Evolutionary conservation across 1,140 invertebrate species (phyloP), one percentile per base, ranked within the genome.

Genomic region (Drosophila ficusphila): DNA sequence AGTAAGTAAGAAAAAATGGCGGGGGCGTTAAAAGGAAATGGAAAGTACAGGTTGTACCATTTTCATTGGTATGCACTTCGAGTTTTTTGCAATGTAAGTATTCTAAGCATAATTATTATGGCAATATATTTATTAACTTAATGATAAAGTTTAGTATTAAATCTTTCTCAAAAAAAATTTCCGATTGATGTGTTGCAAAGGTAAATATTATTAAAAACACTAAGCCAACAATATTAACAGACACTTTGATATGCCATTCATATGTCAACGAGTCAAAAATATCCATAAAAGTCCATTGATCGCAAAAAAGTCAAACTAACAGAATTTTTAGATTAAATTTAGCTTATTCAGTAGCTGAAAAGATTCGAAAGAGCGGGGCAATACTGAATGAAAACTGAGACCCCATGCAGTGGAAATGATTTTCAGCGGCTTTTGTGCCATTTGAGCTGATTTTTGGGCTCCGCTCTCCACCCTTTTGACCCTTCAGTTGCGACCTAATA

Each of bases 361-460:
- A 31, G 7, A 31, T 48, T 39, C 11, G 3, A 25, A 23, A 56
- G 21, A 42, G 42, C 14, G 23, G 25, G 6, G 6, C 16, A 4
- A 19, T 36, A 8, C 54, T 19, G 21, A 19, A 25, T 33, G 27
- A n/a, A 38, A 47, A 33, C 25, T 31, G 29, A 42, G 51, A 18
- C n/a, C 19, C 41, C 21, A n/a, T 19, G 29, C 29, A 38, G 42
- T 47, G 27, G 41, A 69, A 33, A 48, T 70, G 62, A 49, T 34
- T 60, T 71, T 23, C 38, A 34, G 25, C 14, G 67, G 56, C 44
- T 64, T 83, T 70, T 70, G 54, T 85, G 68, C 46, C 52, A 61
- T 78, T 65, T 60, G 77, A 76, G 58, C 49, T 76, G 67, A 58
- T 81, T 58, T 77, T 56, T 36, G 23, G 67, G 49, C 18, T 60